Evolutionary conservation across 2,797 vertebrate species (phyloP).

Genomic region (Galagoides demidoff): DNA sequence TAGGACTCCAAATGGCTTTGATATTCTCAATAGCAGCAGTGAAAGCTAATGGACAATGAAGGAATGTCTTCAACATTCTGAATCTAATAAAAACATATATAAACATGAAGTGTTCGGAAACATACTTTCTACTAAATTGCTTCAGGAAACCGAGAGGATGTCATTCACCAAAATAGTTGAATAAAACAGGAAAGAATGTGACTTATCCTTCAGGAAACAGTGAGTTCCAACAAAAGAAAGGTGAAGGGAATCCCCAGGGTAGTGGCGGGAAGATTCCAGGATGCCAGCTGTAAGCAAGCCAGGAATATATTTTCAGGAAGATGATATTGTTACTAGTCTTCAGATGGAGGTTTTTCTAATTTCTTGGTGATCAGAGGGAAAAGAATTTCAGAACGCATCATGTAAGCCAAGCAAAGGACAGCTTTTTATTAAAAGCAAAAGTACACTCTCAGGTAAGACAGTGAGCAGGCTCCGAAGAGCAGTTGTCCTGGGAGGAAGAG

Average conservation of each 20-base stretch:
- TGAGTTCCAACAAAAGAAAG: background rate
- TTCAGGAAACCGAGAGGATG: background rate
- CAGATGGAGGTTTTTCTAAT: too few relatives aligned
- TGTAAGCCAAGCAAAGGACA: background rate
- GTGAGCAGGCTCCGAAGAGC: background rate
- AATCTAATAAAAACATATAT: background rate
- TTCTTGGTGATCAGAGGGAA: too few relatives aligned
- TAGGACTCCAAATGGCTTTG: background rate
- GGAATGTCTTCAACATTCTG: background rate
- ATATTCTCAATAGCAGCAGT: background rate
- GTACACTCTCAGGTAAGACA: background rate
- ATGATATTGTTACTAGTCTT: too few relatives aligned
- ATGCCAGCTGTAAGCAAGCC: too few relatives aligned
- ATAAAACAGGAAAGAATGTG: background rate
- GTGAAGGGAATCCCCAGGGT: background rate
- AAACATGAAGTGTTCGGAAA: background rate
- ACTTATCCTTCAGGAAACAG: background rate
- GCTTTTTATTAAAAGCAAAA: background rate
- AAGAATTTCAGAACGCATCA: background rate
- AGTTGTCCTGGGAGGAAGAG: background rate
- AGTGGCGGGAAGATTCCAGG: background rate
- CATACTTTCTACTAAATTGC: background rate
- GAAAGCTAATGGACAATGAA: background rate
- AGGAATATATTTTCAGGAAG: background rate
- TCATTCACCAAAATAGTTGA: background rate